phyloP scores from a whole-genome alignment of 2,797 vertebrate species.

The Oryzias dopingdopingensis region DNA sequence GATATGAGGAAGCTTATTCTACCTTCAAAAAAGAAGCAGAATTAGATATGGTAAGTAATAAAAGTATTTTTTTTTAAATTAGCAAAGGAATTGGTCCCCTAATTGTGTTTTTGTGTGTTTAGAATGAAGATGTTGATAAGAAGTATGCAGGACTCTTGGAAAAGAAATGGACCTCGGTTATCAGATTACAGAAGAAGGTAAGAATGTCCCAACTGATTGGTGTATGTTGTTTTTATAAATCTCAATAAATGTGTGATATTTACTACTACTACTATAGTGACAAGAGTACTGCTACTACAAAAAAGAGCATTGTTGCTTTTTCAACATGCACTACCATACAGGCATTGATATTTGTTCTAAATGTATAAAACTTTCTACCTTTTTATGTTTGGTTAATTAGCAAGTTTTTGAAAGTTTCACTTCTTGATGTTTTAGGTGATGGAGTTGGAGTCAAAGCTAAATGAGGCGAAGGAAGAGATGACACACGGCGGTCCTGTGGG shows the following conservation, averaged over 20 bases:
- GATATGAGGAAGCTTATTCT: constrained; percentile 97
- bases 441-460: constrained; percentile 98
- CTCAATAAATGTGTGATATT: background rate
- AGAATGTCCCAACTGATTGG: background rate
- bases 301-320: too few species aligned
- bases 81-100: background rate
- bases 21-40: constrained; percentile 99
- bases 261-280: too few species aligned
- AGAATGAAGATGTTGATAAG: constrained; percentile 99
- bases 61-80: background rate
- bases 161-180: constrained; percentile 99
- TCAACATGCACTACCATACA: too few species aligned
- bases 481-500: constrained; percentile 92
- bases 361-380: too few species aligned
- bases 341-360: too few species aligned
- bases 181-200: constrained; percentile 99
- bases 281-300: too few species aligned
- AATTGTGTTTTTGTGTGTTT: constrained; percentile 24
- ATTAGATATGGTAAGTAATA: constrained; percentile 89
- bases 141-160: constrained; percentile 99
- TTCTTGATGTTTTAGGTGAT: constrained; percentile 82
- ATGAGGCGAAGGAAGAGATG: constrained; percentile 99
- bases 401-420: background rate
- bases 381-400: background rate
- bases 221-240: too few species aligned